Percentiles rank a stretch among this genome's conserved stretches.
phyloP scores from a whole-genome alignment of 2,888 invertebrate genomes.

The Heliconius cydno region DNA sequence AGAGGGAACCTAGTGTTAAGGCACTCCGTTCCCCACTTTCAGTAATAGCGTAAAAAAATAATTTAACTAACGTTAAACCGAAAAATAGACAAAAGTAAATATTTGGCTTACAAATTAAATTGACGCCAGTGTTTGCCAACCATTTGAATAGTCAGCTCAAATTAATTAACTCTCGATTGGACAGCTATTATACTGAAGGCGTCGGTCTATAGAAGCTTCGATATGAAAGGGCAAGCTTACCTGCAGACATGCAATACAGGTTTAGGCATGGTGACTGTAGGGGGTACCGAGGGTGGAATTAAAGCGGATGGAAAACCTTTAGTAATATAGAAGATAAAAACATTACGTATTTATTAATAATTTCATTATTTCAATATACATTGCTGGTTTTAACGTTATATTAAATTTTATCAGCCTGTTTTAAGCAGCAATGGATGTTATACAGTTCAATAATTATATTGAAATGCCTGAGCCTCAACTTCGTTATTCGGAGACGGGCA shows the following conservation, averaged over 20 bases:
- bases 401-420: not conserved
- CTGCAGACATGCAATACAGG: slow-evolving; percentile 72
- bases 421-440: slow-evolving; percentile 53
- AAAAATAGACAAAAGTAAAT: not conserved
- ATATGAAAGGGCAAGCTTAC: slow-evolving; percentile 72
- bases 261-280: slow-evolving; percentile 59
- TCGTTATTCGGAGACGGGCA: slow-evolving; percentile 38
- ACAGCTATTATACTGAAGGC: slow-evolving; percentile 46
- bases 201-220: slow-evolving; percentile 54
- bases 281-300: slow-evolving; percentile 52
- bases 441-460: slow-evolving; percentile 17
- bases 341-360: slow-evolving; percentile 6
- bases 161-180: slow-evolving; percentile 59
- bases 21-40: not conserved
- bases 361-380: slow-evolving; percentile 43
- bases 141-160: slow-evolving; percentile 28
- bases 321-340: slow-evolving; percentile 35
- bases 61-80: not conserved
- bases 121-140: not conserved
- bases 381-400: slow-evolving; percentile 45
- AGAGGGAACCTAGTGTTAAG: too few species aligned
- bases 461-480: slow-evolving; percentile 12
- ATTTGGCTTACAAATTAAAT: slow-evolving; percentile 7
- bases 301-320: slow-evolving; percentile 45
- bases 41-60: not conserved